Base-by-base conservation (phyloP, 2,113 vertebrate genomes). In the Acinonyx jubatus region DNA sequence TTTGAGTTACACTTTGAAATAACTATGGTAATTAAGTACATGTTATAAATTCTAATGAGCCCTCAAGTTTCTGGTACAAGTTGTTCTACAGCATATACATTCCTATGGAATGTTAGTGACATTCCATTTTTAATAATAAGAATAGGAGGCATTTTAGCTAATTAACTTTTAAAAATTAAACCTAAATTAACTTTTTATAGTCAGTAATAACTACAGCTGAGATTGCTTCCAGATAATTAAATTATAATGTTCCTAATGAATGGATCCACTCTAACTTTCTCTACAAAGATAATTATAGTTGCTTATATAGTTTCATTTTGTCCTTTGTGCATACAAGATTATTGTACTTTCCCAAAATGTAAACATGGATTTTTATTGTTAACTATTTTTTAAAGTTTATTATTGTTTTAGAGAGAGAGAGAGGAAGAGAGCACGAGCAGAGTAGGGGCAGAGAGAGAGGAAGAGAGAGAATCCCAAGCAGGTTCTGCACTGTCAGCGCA, bases 91-190 rank as follows among this genome's bases (percentile, higher is more conserved):
- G 48, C 19, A 41, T 33, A 93, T n/a, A 74, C 5, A 25, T 12
- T 66, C 31, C 18, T 93, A 38, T 29, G 69, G 63, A 92, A 73
- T 96, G 5, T 95, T 50, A 55, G 29, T 87, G 31, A 57, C 16
- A 89, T 83, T 78, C 33, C 45, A 55, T 81, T 96, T 97, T 96
- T 85, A 97, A 97, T 65, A 85, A 41, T 45, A 94, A 93, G 31
- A 93, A 94, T 55, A 88, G 33, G 73, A 93, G 65, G 92, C n/a
- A 96, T 94, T 92, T 96, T 92, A 83, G 69, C 79, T 91, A 96
- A 98, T 97, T 97, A 96, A 96, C 85, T 97, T 97, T 94, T 68
- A 71, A 95, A 94, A 97, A 96, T 96, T 97, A 97, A 96, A 94
- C 48, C 41, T 94, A 95, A 97, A 98, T 98, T 93, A 96, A 85